A percentile compares a stretch with the other conserved stretches of the same genome.
These are phyloP conservation scores for Cremastobaeus sp. DNA, from an alignment of 2,888 invertebrate species.

Conservation along the genomic window DNA sequence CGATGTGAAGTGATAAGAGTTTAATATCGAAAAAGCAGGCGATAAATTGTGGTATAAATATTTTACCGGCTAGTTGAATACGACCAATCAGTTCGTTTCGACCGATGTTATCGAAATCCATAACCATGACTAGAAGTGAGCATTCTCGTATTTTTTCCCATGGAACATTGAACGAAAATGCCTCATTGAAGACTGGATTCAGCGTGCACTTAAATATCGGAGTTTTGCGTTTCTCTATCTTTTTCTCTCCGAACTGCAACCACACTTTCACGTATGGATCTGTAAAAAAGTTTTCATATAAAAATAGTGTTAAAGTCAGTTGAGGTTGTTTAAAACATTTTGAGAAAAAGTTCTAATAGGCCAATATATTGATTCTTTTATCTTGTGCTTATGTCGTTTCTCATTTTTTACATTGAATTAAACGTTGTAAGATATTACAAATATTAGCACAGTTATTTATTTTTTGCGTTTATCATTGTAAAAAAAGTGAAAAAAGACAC, in stretches of 20 bases:
- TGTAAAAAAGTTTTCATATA: too few species aligned
- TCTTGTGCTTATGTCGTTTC: too few species aligned
- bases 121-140: conserved; percentile 94
- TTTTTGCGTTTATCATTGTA: too few species aligned
- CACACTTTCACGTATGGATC: conserved; percentile 99
- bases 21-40: not conserved
- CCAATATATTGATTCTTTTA: too few species aligned
- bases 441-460: too few species aligned
- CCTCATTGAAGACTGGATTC: conserved; percentile 97
- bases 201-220: conserved; percentile 95
- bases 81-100: conserved; percentile 94
- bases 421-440: too few species aligned
- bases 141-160: conserved; percentile 98
- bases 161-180: conserved; percentile 96
- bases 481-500: too few species aligned
- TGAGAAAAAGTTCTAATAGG: too few species aligned
- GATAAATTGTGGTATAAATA: not conserved
- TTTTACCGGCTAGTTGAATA: conserved; percentile 91
- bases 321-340: too few species aligned
- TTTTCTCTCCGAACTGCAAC: conserved; percentile 96
- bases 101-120: conserved; percentile 98
- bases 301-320: too few species aligned
- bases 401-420: too few species aligned
- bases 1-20: too few species aligned
- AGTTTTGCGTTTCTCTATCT: conserved; percentile 97